Base-by-base conservation (phyloP, 2,113 vertebrate genomes). In the Megaceryle torquata region DNA sequence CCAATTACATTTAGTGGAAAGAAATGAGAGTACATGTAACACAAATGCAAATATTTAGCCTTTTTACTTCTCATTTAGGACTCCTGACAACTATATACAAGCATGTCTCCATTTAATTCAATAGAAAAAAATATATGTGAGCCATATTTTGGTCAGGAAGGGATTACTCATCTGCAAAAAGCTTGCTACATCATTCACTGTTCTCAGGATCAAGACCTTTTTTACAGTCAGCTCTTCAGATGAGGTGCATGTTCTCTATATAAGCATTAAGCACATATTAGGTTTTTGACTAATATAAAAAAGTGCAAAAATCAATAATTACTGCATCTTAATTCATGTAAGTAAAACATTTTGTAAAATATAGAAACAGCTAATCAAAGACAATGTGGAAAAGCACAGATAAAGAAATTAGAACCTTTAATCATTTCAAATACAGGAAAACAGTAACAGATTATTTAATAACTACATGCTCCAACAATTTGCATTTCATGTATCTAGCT, bases 221-320 rank as follows among this genome's bases (percentile, higher is more conserved):
- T 51, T 50, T 39, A 77, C 44, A 82, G 60, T 53, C 35, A 92
- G 29, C 35, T 75, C 17, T 68, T 88, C 33, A 57, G 41, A 50
- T 26, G 78, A 21, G 13, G 50, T 0, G 0, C 10, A 24, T 6
- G 1, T 57, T 68, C 33, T 15, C 29, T 71, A 28, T 21, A 51
- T 37, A 65, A 75, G 33, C 18, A 65, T 33, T 71, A 83, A 72
- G 29, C 16, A 68, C 6, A 11, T 29, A 56, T 31, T 53, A 56
- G 24, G 21, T 53, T 31, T 29, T 53, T 61, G 15, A 56, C 56
- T 92, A 84, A 53, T 28, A 50, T 24, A 69, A 28, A 89, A 93
- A 48, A 87, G 24, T 29, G 15, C 4, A 72, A 89, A 93, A 82
- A 59, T 54, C 71, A 80, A 15, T 85, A 85, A 71, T 65, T 76